Percentiles rank a stretch among this genome's conserved stretches.
Evolutionary conservation across 2,888 invertebrate species (phyloP).

Genomic region (Beris morrisii): DNA sequence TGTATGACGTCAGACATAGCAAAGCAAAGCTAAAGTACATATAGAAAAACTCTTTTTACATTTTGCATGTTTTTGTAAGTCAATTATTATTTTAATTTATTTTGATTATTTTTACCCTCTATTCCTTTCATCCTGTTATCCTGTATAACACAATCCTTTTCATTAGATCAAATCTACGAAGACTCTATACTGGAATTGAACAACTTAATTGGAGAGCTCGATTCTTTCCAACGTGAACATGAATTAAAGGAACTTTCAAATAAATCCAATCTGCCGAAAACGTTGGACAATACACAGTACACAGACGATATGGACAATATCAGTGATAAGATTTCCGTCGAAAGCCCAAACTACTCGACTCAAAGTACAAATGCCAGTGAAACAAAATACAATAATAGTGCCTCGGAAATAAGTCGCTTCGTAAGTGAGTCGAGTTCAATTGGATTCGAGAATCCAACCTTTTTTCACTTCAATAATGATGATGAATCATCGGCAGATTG

Average conservation of each 20-base stretch:
- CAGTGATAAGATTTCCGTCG: conserved; percentile 43
- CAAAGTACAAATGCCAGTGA: conserved; percentile 42
- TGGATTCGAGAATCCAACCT: conserved; percentile 55
- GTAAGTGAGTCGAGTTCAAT: conserved; percentile 55
- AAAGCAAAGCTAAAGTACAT: no score
- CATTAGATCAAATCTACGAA: conserved; percentile 56
- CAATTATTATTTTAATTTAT: no score
- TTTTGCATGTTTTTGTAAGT: no score
- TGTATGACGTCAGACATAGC: no score
- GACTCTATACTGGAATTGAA: conserved; percentile 57
- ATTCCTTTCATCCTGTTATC: no score
- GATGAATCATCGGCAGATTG: conserved; percentile 8
- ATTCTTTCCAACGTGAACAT: conserved; percentile 57
- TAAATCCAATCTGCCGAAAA: conserved; percentile 27
- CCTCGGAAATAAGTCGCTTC: conserved; percentile 54
- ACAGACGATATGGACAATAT: conserved; percentile 38
- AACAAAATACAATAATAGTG: conserved; percentile 46
- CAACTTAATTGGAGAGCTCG: conserved; percentile 58
- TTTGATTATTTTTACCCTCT: no score
- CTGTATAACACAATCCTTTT: no score
- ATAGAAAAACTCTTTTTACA: no score
- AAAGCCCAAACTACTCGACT: conserved; percentile 45
- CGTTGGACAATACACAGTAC: conserved; percentile 16
- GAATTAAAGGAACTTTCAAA: conserved; percentile 48
- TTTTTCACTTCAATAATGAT: conserved; percentile 50